Percentiles rank a stretch among this genome's conserved stretches.
Conservation (phyloP, 1,140 invertebrate species). For the Orchestia grillus region DNA sequence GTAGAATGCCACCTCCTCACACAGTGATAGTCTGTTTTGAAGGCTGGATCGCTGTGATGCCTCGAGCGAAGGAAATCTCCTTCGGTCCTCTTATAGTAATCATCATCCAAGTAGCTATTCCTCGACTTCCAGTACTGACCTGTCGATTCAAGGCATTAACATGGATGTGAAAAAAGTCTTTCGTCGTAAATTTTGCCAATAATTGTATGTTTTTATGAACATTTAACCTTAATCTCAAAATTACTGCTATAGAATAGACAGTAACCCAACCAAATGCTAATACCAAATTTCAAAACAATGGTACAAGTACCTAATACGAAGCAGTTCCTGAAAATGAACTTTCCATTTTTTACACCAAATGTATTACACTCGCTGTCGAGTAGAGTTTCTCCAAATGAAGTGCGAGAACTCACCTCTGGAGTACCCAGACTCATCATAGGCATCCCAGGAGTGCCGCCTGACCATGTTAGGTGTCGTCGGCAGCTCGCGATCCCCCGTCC, state of each 20-base stretch:
- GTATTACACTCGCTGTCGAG: too few relatives aligned
- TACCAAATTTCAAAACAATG: not conserved
- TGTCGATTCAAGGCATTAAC: not conserved
- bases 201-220: not conserved
- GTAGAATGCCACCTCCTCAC: constrained; percentile 9
- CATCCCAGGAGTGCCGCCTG: constrained; percentile 18
- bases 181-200: not conserved
- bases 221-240: not conserved
- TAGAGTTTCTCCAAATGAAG: not conserved
- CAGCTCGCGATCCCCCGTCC: not conserved
- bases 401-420: not conserved
- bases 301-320: too few relatives aligned
- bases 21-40: constrained; percentile 26
- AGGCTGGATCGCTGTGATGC: constrained; percentile 40
- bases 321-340: too few relatives aligned
- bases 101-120: not conserved
- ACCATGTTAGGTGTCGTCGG: constrained; percentile 2
- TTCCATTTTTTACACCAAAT: not conserved
- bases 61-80: constrained; percentile 4
- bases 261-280: not conserved
- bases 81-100: constrained; percentile 28
- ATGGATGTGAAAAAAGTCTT: not conserved
- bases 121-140: constrained; percentile 34
- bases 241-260: not conserved
- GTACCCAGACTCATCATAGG: constrained; percentile 12